A percentile compares a stretch with the other conserved stretches of the same genome.
These are phyloP conservation scores for Crotophaga sulcirostris DNA, from an alignment of 2,113 vertebrate species.

Conservation along the genomic window DNA sequence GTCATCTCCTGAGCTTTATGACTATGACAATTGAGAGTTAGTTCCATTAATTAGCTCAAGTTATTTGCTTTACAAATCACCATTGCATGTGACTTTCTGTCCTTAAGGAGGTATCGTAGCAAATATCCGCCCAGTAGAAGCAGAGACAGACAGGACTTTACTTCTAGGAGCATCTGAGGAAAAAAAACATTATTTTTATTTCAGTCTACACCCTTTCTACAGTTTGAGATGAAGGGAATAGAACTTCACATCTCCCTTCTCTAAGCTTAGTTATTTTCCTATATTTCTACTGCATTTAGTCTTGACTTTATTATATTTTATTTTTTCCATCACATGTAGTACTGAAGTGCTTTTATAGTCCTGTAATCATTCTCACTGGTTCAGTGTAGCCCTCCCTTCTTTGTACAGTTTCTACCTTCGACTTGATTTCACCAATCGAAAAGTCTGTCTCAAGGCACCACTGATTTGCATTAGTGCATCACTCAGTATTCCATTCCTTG, in stretches of 20 bases:
- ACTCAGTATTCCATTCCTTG: neutral
- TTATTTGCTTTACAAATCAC: slow-evolving; percentile 34
- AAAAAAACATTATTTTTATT: neutral
- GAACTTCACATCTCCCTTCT: neutral
- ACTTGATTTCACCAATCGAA: neutral
- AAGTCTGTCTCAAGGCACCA: neutral
- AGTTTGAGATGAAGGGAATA: neutral
- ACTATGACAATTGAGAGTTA: neutral
- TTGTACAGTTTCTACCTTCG: neutral
- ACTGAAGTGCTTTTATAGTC: neutral
- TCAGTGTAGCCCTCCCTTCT: neutral
- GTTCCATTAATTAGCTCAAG: slow-evolving; percentile 18
- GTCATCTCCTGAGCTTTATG: neutral
- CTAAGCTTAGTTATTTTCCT: neutral
- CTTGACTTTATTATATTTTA: neutral
- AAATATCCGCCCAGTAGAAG: neutral
- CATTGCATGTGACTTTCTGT: neutral
- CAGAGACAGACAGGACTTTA: neutral
- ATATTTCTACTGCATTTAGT: neutral
- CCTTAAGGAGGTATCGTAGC: neutral
- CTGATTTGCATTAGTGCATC: neutral
- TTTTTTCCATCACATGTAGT: neutral
- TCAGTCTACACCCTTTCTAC: neutral
- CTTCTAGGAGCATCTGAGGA: neutral
- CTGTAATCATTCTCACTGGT: neutral